phyloP scores from a whole-genome alignment of 2,888 invertebrate species.

The Drosophila macrospina region DNA sequence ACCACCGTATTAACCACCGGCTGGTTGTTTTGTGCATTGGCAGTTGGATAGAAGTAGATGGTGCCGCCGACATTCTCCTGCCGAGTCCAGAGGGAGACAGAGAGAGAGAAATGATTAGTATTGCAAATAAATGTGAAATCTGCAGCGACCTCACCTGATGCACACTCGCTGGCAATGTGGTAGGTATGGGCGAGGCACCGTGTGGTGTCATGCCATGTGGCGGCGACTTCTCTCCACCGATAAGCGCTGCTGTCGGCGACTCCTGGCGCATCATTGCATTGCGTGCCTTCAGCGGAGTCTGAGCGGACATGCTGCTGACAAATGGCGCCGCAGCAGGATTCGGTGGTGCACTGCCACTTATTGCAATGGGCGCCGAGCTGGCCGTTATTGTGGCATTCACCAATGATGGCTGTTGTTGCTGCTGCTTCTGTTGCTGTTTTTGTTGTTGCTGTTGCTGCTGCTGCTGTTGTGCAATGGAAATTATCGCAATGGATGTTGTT shows the following conservation, averaged over 20 bases:
- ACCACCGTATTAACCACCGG: conserved; percentile 82
- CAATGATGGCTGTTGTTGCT: conserved; percentile 62
- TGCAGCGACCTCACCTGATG: conserved; percentile 81
- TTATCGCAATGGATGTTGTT: conserved; percentile 75
- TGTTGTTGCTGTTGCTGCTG: conserved; percentile 76
- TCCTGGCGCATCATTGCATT: conserved; percentile 79
- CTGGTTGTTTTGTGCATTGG: conserved; percentile 85
- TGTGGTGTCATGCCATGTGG: conserved; percentile 86
- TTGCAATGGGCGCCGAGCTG: conserved; percentile 69
- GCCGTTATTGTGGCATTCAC: conserved; percentile 54
- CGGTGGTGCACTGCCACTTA: conserved; percentile 64
- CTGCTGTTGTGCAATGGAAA: conserved; percentile 80
- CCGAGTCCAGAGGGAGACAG: conserved; percentile 66
- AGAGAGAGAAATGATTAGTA: not conserved
- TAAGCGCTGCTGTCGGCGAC: conserved; percentile 82
- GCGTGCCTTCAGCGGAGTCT: conserved; percentile 82
- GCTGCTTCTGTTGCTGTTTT: conserved; percentile 67
- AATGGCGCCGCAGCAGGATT: conserved; percentile 77
- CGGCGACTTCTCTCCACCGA: conserved; percentile 85
- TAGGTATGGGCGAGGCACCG: conserved; percentile 85
- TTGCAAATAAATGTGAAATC: not conserved
- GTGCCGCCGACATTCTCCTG: conserved; percentile 97
- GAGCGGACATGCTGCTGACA: conserved; percentile 79
- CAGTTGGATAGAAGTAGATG: conserved; percentile 95
- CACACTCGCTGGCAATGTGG: conserved; percentile 83